Base-by-base conservation (phyloP, 92 coral and sea anemone genomes). In the Pocillopora grandis region DNA sequence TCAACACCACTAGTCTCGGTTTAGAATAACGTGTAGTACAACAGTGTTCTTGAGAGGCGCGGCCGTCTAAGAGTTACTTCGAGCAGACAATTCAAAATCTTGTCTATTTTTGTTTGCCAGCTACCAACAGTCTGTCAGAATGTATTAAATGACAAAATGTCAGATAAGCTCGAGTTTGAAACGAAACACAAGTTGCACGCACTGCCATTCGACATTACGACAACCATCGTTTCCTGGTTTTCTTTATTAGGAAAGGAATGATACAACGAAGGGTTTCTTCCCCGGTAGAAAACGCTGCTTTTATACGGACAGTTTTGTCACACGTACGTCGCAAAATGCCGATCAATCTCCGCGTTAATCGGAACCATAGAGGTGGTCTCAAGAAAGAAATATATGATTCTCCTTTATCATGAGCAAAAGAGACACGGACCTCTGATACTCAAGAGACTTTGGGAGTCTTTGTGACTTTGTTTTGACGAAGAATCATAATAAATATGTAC, bases 251-350 rank as follows among this genome's bases (percentile, higher is more conserved):
- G 21, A n/a, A 36, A 10, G 62, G 72, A 66, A 48, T 65, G 72
- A 67, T 52, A 55, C 15, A 81, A 20, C 37, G 37, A 5, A 58
- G 48, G 13, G 35, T 67, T 58, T 37, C 17, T 67, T 55, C 36
- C 5, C n/a, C 49, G 31, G 55, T 10, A 33, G n/a, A 13, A 58
- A 79, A 35, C 27, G 36, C 27, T 80, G 37, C 56, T 80, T 80
- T 56, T 12, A 71, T 60, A 57, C 85, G 85, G 77, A 81, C 59
- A 59, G 37, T 37, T 21, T 20, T 17, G 19, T 61, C 15, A 49
- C 42, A 48, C 13, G 9, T 9, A 70, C n/a, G 71, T 77, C 70
- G 64, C 8, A 42, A 42, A 42, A 42, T 42, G 4, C 52, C 52
- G 52, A 42, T 42, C 52, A 3, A 42, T 42, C 52, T 42, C 5